These are phyloP conservation scores for Holacanthella duospinosa DNA, from an alignment of 2,888 invertebrate genomes.

Conservation along the genomic window DNA sequence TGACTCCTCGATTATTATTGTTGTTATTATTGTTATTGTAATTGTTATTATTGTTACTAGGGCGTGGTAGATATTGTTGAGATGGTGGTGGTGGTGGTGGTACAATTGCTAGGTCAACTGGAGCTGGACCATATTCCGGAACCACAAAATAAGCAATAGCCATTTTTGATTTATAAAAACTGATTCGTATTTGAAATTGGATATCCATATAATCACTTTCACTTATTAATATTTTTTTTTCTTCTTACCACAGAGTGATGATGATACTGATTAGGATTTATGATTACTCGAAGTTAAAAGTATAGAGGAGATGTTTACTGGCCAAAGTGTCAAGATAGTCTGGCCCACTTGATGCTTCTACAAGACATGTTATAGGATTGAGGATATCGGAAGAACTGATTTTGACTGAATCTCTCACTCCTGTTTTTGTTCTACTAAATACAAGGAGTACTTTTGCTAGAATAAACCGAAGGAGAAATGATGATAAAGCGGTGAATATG, in stretches of 20 bases:
- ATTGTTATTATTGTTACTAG: not conserved
- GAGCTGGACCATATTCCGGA: not conserved
- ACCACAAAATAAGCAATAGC: not conserved
- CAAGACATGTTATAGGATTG: not conserved
- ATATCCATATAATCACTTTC: not conserved
- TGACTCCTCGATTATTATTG: not conserved
- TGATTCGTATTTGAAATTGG: not conserved
- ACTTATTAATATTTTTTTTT: not conserved
- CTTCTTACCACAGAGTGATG: not conserved
- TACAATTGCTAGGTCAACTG: too few species aligned
- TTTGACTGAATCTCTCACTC: not conserved
- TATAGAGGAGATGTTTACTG: not conserved
- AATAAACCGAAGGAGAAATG: not conserved
- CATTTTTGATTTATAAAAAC: not conserved
- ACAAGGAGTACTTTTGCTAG: not conserved
- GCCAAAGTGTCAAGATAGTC: not conserved
- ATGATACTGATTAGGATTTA: too few species aligned
- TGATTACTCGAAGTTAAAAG: too few species aligned
- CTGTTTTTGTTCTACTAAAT: not conserved
- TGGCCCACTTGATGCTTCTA: not conserved
- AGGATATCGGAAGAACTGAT: not conserved
- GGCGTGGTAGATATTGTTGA: not conserved
- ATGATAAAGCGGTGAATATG: too few species aligned
- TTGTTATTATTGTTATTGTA: not conserved
- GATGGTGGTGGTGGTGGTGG: not conserved